These are phyloP conservation scores for Gastrophryne carolinensis DNA, from an alignment of 2,797 vertebrate genomes.

Conservation along the genomic window DNA sequence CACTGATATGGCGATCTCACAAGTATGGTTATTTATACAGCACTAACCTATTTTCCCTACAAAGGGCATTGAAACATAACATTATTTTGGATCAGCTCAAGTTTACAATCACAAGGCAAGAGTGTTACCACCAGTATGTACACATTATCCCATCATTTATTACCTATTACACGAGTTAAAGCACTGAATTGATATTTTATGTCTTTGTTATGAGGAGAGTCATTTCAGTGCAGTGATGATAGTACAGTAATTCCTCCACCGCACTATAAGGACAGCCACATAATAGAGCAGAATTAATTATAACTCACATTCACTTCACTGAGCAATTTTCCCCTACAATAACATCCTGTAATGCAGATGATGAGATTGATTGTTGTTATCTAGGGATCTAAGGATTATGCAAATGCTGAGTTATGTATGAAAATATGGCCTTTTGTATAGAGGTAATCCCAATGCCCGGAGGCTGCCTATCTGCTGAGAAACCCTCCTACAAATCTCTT, in stretches of 20 bases:
- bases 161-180: too few species aligned
- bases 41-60: too few species aligned
- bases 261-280: neutral
- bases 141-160: too few species aligned
- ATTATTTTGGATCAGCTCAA: too few species aligned
- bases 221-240: too few species aligned
- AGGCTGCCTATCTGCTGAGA: neutral
- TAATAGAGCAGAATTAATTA: constrained; percentile 5
- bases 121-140: too few species aligned
- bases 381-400: constrained; percentile 17
- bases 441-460: neutral
- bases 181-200: too few species aligned
- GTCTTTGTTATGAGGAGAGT: too few species aligned
- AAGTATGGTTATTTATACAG: too few species aligned
- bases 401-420: constrained; percentile 10
- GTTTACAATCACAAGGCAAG: too few species aligned
- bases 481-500: neutral
- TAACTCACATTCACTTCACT: constrained; percentile 19
- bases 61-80: too few species aligned
- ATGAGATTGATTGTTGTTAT: constrained; percentile 16
- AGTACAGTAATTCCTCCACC: neutral
- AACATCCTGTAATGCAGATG: constrained; percentile 35
- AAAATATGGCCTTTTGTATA: constrained; percentile 25
- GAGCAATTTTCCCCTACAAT: constrained; percentile 23
- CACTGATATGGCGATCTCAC: too few species aligned